A percentile compares a stretch with the other conserved stretches of the same genome.
These are phyloP conservation scores for Drosophila lini DNA, from an alignment of 1,140 invertebrate genomes.

Conservation along the genomic window DNA sequence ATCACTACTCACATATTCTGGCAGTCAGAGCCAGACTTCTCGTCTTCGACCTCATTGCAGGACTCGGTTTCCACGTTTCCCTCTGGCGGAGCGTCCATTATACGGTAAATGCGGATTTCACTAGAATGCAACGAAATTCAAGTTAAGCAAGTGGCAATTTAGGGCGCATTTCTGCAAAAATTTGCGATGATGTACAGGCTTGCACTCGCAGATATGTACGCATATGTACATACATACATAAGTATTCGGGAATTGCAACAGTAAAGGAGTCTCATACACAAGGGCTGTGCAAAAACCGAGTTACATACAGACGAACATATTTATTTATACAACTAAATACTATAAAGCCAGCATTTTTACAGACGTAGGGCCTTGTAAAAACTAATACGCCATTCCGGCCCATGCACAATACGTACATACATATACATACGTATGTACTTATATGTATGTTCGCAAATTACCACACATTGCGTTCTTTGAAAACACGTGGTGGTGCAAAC, in stretches of 20 bases:
- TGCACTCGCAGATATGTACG: constrained; percentile 6
- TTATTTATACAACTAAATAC: constrained; percentile 19
- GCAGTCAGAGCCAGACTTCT: constrained; percentile 70
- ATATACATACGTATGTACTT: background rate
- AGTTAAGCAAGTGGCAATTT: background rate
- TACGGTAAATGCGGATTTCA: constrained; percentile 49
- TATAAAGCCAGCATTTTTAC: constrained; percentile 19
- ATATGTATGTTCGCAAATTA: constrained; percentile 38
- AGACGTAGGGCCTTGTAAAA: constrained; percentile 25
- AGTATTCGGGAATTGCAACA: constrained; percentile 14
- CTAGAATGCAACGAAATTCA: constrained; percentile 11
- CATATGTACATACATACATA: constrained; percentile 20
- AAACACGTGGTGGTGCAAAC: constrained; percentile 45
- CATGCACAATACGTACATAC: background rate
- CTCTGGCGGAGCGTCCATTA: constrained; percentile 70
- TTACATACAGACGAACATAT: constrained; percentile 10
- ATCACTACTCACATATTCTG: constrained; percentile 64
- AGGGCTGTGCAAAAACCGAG: constrained; percentile 7
- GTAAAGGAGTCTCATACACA: constrained; percentile 4
- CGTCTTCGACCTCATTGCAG: constrained; percentile 69
- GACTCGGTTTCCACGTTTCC: constrained; percentile 62
- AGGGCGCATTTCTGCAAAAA: background rate
- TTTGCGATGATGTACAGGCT: constrained; percentile 18
- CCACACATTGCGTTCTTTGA: constrained; percentile 32
- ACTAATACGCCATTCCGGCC: constrained; percentile 40